Evolutionary conservation across 2,797 vertebrate genomes (phyloP).

Genomic region (Trachops cirrhosus): DNA sequence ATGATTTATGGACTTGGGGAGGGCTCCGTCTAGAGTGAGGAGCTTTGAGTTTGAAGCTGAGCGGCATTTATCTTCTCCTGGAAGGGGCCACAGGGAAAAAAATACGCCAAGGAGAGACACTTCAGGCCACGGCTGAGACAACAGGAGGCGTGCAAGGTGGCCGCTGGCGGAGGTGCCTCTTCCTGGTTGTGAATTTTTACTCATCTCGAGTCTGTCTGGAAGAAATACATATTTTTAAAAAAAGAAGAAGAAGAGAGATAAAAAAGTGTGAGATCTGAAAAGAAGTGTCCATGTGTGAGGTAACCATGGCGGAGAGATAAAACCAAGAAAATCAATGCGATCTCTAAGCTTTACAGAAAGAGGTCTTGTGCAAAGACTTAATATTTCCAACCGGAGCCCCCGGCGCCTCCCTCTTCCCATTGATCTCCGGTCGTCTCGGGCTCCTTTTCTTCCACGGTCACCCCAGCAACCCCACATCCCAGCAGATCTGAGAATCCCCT

Average conservation of each 20-base stretch:
- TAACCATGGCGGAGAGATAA: slow-evolving; percentile 60
- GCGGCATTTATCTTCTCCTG: background rate
- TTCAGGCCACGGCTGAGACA: background rate
- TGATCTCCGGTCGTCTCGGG: slow-evolving; percentile 64
- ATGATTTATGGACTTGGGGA: background rate
- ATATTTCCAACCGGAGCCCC: slow-evolving; percentile 70
- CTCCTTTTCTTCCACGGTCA: slow-evolving; percentile 62
- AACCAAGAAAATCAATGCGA: slow-evolving; percentile 74
- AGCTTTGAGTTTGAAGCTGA: background rate
- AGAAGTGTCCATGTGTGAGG: slow-evolving; percentile 38
- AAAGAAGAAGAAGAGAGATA: background rate
- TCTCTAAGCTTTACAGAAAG: slow-evolving; percentile 64
- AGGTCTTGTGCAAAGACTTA: slow-evolving; percentile 70
- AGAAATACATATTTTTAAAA: background rate
- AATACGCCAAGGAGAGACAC: background rate
- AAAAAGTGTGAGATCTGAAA: slow-evolving; percentile 56
- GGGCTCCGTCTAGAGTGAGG: background rate
- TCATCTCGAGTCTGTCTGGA: slow-evolving; percentile 37
- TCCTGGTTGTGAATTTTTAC: slow-evolving; percentile 34
- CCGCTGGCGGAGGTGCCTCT: background rate
- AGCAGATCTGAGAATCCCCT: slow-evolving; percentile 70
- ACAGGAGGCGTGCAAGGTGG: background rate
- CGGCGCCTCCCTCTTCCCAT: slow-evolving; percentile 59
- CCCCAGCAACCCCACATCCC: slow-evolving; percentile 67
- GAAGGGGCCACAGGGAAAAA: background rate